Percentiles rank a stretch among this genome's conserved stretches.
Conservation (phyloP, 2,888 invertebrate genomes). For the Podabrus alpinus region DNA sequence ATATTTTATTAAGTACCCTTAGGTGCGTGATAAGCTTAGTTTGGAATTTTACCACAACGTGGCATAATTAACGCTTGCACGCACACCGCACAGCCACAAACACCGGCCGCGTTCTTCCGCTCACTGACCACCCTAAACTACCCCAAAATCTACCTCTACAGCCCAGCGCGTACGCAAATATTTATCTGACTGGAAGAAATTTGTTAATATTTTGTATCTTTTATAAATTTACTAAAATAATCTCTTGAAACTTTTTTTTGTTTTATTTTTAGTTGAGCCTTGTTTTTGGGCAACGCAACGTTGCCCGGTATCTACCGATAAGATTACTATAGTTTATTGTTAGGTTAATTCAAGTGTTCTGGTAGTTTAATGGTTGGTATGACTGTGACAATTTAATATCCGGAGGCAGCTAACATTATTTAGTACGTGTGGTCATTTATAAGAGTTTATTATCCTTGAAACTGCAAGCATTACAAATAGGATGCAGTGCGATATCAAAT, state of each 20-base stretch:
- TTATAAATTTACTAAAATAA: slow-evolving; percentile 8
- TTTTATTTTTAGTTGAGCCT: background rate
- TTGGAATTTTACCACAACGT: slow-evolving; percentile 45
- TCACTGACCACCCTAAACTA: slow-evolving; percentile 47
- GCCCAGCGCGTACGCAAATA: slow-evolving; percentile 25
- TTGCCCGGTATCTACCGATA: background rate
- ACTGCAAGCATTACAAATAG: slow-evolving; percentile 15
- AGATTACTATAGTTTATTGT: background rate
- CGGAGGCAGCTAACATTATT: slow-evolving; percentile 8
- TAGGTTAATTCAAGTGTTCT: background rate
- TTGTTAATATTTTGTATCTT: slow-evolving; percentile 28
- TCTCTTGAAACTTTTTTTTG: slow-evolving; percentile 10
- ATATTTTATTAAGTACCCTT: slow-evolving; percentile 15
- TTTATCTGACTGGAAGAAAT: slow-evolving; percentile 25
- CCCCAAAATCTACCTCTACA: slow-evolving; percentile 38
- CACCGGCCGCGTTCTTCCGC: slow-evolving; percentile 48
- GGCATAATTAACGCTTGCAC: slow-evolving; percentile 50
- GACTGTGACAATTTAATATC: slow-evolving; percentile 17
- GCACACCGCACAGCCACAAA: slow-evolving; percentile 50
- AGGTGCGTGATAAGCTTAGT: slow-evolving; percentile 33
- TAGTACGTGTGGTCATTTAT: slow-evolving; percentile 13
- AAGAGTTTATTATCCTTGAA: slow-evolving; percentile 15
- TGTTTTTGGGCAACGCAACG: background rate
- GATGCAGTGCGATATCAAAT: slow-evolving; percentile 33
- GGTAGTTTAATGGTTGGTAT: slow-evolving; percentile 1